These are phyloP conservation scores for Solenopsis fugax DNA, from an alignment of 1,140 invertebrate genomes.

Conservation along the genomic window DNA sequence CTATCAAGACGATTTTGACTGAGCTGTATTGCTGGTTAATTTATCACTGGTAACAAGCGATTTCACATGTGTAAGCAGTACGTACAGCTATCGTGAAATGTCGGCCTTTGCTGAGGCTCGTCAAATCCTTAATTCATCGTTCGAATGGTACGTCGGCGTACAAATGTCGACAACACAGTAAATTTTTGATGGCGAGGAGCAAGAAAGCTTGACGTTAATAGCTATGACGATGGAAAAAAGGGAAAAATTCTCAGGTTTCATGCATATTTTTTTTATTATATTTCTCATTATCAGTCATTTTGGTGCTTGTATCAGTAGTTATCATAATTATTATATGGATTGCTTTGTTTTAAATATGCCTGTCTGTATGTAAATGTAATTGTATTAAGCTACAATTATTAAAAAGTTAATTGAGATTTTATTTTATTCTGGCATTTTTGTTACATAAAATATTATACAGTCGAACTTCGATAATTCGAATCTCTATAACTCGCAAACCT, in stretches of 20 bases:
- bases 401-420: no score
- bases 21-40: background rate
- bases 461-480: no score
- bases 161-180: background rate
- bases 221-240: background rate
- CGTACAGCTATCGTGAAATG: slow-evolving; percentile 5
- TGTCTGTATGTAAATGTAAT: no score
- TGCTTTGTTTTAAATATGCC: background rate
- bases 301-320: background rate
- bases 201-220: slow-evolving; percentile 37
- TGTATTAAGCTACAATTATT: no score
- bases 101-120: background rate
- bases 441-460: no score
- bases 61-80: background rate
- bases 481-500: no score
- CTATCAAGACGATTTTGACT: background rate
- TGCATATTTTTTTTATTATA: background rate
- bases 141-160: background rate
- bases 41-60: background rate
- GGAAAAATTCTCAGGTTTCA: background rate
- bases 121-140: slow-evolving; percentile 51
- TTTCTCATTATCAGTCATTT: background rate
- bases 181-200: slow-evolving; percentile 8
- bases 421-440: no score
- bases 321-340: background rate